Percentiles rank a stretch among this genome's conserved stretches.
Evolutionary conservation across 1,140 invertebrate genomes (phyloP).

Genomic region (Drosophila parvula): DNA sequence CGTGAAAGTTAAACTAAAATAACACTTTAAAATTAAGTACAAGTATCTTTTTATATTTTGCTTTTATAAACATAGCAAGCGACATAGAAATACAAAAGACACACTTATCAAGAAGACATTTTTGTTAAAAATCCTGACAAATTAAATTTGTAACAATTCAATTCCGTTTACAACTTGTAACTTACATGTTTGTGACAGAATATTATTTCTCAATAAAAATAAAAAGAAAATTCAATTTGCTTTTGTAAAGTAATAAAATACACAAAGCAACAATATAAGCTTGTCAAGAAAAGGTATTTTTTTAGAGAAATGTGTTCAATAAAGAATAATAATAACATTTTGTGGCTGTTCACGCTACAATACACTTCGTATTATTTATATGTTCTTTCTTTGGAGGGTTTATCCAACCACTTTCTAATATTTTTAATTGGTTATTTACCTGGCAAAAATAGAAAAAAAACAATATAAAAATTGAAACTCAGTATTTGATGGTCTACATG

Average conservation of each 20-base stretch:
- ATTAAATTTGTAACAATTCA: neutral
- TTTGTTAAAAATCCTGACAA: neutral
- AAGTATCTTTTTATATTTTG: too few relatives aligned
- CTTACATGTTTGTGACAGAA: neutral
- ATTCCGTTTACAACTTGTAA: neutral
- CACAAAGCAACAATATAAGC: neutral
- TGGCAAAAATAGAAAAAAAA: neutral
- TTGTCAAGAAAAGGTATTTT: neutral
- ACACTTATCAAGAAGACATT: neutral
- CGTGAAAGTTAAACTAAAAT: too few relatives aligned
- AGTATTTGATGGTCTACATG: neutral
- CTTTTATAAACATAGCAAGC: too few relatives aligned
- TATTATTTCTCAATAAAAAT: neutral
- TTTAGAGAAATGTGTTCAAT: neutral
- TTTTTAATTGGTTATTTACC: slow-evolving; percentile 14
- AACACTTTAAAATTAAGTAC: too few relatives aligned
- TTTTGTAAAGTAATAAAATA: neutral
- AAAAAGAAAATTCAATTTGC: neutral
- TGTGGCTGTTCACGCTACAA: neutral
- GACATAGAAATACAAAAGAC: too few relatives aligned
- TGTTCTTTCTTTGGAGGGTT: neutral
- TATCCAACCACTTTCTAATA: neutral
- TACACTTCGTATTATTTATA: neutral
- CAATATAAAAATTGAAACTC: too few relatives aligned
- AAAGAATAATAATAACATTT: neutral